These are phyloP conservation scores for Perca flavescens DNA, from an alignment of 2,113 vertebrate genomes.

Conservation along the genomic window DNA sequence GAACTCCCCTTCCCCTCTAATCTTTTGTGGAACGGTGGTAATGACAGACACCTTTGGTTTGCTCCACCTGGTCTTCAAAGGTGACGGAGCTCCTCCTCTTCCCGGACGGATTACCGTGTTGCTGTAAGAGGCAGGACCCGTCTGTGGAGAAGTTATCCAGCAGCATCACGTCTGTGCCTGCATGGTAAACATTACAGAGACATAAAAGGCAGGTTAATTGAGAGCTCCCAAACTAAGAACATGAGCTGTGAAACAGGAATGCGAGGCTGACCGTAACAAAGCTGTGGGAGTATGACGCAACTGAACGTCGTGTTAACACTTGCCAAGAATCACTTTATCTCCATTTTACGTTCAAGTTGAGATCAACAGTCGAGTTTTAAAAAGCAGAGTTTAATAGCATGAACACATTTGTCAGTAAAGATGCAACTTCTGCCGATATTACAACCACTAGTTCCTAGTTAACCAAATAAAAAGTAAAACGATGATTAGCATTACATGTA, in stretches of 20 bases:
- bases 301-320: background rate
- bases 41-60: constrained; percentile 86
- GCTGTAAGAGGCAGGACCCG: constrained; percentile 74
- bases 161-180: constrained; percentile 96
- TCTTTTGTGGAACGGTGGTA: background rate
- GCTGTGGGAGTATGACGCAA: constrained; percentile 31
- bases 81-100: constrained; percentile 96
- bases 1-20: constrained; percentile 8
- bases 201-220: background rate
- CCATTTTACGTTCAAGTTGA: constrained; percentile 1
- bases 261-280: constrained; percentile 24
- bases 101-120: constrained; percentile 78
- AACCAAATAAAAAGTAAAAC: background rate
- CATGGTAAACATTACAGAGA: background rate
- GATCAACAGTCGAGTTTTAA: background rate
- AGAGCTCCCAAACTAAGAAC: constrained; percentile 12
- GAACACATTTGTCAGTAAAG: background rate
- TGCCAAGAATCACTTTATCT: background rate
- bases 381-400: background rate
- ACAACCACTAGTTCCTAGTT: background rate
- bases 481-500: background rate
- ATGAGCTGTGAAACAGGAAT: constrained; percentile 61
- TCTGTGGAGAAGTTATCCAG: constrained; percentile 92
- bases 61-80: constrained; percentile 95
- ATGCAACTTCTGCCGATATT: background rate